Conservation (phyloP, 2,888 invertebrate genomes). For the Drosophila paranaensis region DNA sequence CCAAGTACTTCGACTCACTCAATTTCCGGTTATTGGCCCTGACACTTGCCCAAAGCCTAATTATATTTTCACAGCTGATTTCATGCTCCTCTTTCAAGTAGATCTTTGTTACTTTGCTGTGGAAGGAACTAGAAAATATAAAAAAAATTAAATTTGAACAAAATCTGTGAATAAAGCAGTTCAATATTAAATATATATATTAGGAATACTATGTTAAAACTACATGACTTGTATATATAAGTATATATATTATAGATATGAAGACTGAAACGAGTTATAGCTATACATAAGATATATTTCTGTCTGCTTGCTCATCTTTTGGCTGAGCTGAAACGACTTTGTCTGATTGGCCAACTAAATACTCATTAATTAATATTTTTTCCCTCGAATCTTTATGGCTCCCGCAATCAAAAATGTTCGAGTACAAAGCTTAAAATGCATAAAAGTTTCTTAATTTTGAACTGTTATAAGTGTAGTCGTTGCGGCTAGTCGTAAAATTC, state of each 20-base stretch:
- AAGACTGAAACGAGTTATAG: neutral
- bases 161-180: neutral
- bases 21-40: constrained; percentile 11
- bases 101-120: neutral
- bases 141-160: neutral
- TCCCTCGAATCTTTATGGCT: neutral
- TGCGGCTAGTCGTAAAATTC: constrained; percentile 34
- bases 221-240: neutral
- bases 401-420: neutral
- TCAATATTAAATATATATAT: no score
- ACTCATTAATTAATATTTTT: neutral
- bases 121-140: neutral
- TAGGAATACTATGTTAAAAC: neutral
- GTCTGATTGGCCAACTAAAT: neutral
- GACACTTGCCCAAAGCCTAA: neutral
- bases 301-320: neutral
- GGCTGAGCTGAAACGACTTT: neutral
- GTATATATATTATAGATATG: neutral
- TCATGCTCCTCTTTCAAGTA: neutral
- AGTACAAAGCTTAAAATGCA: neutral
- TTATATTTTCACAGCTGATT: neutral
- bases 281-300: neutral
- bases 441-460: constrained; percentile 19
- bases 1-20: constrained; percentile 1
- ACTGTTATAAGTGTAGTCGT: constrained; percentile 5